Base-by-base conservation (phyloP, 2,888 invertebrate genomes). In the Keiferia lycopersicella region DNA sequence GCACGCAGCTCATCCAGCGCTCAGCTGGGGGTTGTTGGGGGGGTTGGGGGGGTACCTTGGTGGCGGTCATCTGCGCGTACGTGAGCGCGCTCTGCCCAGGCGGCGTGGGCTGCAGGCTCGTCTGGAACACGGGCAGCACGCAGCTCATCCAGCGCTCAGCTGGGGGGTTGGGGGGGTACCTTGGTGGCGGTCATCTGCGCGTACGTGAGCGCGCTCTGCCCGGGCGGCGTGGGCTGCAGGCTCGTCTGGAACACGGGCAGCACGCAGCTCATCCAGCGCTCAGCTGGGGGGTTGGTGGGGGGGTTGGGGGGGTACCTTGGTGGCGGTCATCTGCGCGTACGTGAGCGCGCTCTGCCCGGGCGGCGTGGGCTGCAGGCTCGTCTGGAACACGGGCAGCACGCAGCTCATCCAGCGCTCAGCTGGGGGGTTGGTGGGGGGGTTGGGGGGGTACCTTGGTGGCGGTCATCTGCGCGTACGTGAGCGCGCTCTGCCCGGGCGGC, bases 241-340 rank as follows among this genome's bases (percentile, higher is more conserved):
- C 83, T 78, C 0, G 94, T 92, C n/a, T 91, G 84, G 78, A 96
- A 94, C 67, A 94, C 92, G 0, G 90, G 81, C 59, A 93, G 89
- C 39, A 96, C 91, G 67, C 93, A 88, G 57, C 90, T 78, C 83
- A 96, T 86, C 97, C 97, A 97, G 61, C n/a, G n/a, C n/a, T n/a
- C n/a, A n/a, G n/a, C n/a, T n/a, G n/a, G n/a, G n/a, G n/a, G n/a
- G n/a, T n/a, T n/a, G n/a, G n/a, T n/a, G n/a, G n/a, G n/a, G n/a
- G n/a, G n/a, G n/a, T n/a, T n/a, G n/a, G n/a, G n/a, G n/a, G n/a
- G n/a, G n/a, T 26, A 26, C 89, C 81, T 93, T 94, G 68, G 93
- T 94, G 10, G 93, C 91, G 69, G 94, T 94, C 94, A 96, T 95
- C 80, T 94, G 94, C 60, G 94, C 95, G 62, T 93, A 92, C 2